Evolutionary conservation across 2,113 vertebrate species (phyloP).

Genomic region (Dinomys branickii): DNA sequence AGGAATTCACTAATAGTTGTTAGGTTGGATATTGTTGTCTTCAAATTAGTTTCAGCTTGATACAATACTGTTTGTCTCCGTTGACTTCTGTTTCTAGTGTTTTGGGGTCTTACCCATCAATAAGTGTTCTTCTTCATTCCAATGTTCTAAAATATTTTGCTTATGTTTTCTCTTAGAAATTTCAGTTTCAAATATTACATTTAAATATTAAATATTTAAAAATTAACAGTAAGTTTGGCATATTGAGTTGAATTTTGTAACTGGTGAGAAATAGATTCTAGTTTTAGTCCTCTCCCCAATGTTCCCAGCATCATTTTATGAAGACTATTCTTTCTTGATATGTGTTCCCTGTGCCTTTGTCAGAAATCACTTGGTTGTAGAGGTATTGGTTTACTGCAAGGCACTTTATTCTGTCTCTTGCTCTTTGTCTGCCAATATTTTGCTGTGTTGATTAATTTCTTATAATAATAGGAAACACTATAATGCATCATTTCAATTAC

Average conservation of each 20-base stretch:
- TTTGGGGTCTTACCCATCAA: neutral
- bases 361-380: neutral
- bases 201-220: neutral
- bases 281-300: neutral
- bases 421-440: too few species aligned
- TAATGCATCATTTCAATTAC: neutral
- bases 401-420: neutral
- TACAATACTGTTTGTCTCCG: neutral
- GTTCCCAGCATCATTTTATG: neutral
- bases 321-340: neutral
- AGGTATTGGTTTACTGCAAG: neutral
- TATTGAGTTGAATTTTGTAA: neutral
- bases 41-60: neutral
- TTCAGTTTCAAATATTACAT: neutral
- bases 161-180: neutral
- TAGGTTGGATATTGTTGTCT: too few species aligned
- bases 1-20: too few species aligned
- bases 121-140: neutral
- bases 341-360: neutral
- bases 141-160: neutral
- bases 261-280: neutral
- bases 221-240: neutral
- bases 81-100: neutral
- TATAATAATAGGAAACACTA: neutral
- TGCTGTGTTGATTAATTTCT: neutral